Base-by-base conservation (phyloP, 2,888 invertebrate genomes). In the Alitta virens region DNA sequence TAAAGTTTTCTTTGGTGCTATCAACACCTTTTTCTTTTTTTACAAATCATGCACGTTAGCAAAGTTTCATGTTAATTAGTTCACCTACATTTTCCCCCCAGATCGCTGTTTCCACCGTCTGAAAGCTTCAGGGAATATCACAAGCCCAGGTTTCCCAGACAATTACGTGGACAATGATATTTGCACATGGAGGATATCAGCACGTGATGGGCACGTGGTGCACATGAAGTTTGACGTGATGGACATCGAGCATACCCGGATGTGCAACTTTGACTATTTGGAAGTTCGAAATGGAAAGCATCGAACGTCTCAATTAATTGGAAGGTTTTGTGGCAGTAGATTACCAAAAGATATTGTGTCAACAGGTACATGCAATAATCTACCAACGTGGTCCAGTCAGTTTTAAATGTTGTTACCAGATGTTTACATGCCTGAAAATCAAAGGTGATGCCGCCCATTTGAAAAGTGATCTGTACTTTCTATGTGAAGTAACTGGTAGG, bases 111-210 rank as follows among this genome's bases (percentile, higher is more conserved):
- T 55, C 21, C 42, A 57, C 40, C 56, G 62, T 5, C 42, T 62
- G 51, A 56, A 57, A 33, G 62, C 62, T 7, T 14, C 23, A 16
- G 57, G 62, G 25, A 52, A 56, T 26, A 49, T 62, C 26, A 62
- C 52, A 16, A 56, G 63, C 49, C 56, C 56, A 1, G 58, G 54
- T 7, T 64, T 49, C 56, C 58, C 58, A 1, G 25, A 51, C 12
- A 42, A 43, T 16, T 66, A 66, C 57, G 51, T 42, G 16, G 40
- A 57, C 12, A 24, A 61, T 53, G 25, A 42, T 5, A 25, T 62
- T 27, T 66, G 66, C 25, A 56, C 61, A 46, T 66, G 64, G 64
- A 61, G 62, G 9, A 38, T 64, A 3, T 63, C 65, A 24, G 65
- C 63, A 0, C 56, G 43, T 3, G 21, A 27, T 5, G 63, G 61